Base-by-base conservation (phyloP, 2,797 vertebrate genomes). In the Sandelia bainsii region DNA sequence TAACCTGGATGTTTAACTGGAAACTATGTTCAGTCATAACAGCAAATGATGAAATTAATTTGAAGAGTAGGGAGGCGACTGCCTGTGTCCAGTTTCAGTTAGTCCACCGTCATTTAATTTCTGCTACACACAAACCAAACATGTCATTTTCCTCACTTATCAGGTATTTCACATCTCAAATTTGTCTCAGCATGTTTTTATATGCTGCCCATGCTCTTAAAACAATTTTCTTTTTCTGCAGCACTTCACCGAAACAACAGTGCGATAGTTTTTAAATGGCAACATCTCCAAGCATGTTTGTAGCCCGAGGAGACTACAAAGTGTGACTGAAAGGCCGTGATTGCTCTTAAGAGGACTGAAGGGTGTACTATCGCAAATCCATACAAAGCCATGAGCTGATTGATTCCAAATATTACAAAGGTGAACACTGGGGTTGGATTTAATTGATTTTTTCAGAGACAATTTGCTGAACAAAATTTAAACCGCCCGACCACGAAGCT, bases 331-430 rank as follows among this genome's bases (percentile, higher is more conserved):
- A 92, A 80, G 69, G 73, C 79, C 22, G 39, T 74, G 84, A 90
- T 91, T 89, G 83, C 85, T 90, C 80, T 90, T 91, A 86, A 81
- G 84, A 79, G 79, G 84, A 83, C 49, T 77, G 85, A 90, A 86
- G 84, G 85, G 77, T 81, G 87, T 87, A 68, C 77, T 83, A 87
- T 89, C 83, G 89, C 77, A 88, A 92, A 93, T 92, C 92, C 77
- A 91, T 89, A 87, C 64, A 52, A 70, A 87, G 89, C 83, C 80
- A 80, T 75, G 81, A 86, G 90, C 81, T 79, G 88, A 93, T 84
- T 88, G 87, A 92, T 90, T 91, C 81, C 79, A 89, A 82, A 90
- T 92, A 91, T 90, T 84, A 85, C 79, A 79, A 75, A 84, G 72
- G 67, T n/a, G 51, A 86, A 83, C 71, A 62, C 45, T 7, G 71